Conservation (phyloP, 2,888 invertebrate genomes). For the Mystacides longicornis region DNA sequence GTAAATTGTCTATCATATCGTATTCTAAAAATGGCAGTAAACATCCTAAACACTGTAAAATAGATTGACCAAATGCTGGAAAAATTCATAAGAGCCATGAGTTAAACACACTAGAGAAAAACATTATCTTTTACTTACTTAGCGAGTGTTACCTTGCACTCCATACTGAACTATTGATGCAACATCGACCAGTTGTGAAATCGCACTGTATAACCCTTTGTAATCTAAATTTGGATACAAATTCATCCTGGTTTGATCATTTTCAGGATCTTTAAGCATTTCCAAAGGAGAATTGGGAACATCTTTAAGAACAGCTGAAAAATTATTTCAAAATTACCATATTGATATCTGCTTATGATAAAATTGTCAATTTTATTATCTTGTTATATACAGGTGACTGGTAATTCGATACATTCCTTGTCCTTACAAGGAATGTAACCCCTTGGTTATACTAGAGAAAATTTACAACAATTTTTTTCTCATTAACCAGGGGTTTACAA, state of each 20-base stretch:
- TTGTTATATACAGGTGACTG: too few species aligned
- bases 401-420: too few species aligned
- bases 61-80: slow-evolving; percentile 86
- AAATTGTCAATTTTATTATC: too few species aligned
- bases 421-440: too few species aligned
- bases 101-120: too few species aligned
- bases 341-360: too few species aligned
- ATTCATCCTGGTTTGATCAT: slow-evolving; percentile 79
- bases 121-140: too few species aligned
- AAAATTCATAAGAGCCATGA: not conserved
- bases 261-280: slow-evolving; percentile 80
- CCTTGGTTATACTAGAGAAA: too few species aligned
- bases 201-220: slow-evolving; percentile 88
- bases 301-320: slow-evolving; percentile 88
- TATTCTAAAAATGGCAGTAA: slow-evolving; percentile 94
- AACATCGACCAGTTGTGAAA: slow-evolving; percentile 87
- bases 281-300: slow-evolving; percentile 89
- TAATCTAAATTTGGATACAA: slow-evolving; percentile 96
- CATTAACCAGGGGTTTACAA: too few species aligned
- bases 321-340: too few species aligned
- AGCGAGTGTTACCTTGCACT: slow-evolving; percentile 75
- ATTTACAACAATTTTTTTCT: too few species aligned
- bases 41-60: slow-evolving; percentile 90
- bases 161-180: slow-evolving; percentile 87
- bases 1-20: slow-evolving; percentile 91